phyloP scores from a whole-genome alignment of 92 coral and sea anemone genomes.

The Siderastrea radians region DNA sequence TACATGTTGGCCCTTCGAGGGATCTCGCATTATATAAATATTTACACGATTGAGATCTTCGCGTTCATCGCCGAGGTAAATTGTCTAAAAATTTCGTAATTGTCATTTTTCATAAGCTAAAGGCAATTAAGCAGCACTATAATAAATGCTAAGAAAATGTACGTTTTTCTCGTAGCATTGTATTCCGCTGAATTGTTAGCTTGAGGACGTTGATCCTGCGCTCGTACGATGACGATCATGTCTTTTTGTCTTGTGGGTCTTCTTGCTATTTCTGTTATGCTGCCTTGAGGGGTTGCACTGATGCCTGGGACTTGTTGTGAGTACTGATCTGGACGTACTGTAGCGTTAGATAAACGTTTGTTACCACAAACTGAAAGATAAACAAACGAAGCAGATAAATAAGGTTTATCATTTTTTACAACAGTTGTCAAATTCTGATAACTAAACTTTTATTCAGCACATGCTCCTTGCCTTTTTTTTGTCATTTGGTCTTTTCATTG shows the following conservation, averaged over 20 bases:
- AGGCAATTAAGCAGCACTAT: neutral
- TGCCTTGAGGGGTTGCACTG: neutral
- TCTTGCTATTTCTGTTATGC: neutral
- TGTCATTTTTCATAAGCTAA: neutral
- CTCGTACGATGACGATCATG: constrained; percentile 43
- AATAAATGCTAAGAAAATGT: neutral
- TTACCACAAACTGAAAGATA: constrained; percentile 33
- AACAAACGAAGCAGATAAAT: neutral
- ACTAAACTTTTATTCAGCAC: neutral
- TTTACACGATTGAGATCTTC: neutral
- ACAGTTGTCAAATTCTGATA: neutral
- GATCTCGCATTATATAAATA: neutral
- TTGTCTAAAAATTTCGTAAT: neutral
- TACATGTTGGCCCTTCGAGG: neutral
- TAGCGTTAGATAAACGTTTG: neutral
- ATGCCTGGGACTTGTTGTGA: neutral
- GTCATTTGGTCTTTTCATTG: neutral
- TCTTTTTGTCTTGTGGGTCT: constrained; percentile 41
- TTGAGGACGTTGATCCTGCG: constrained; percentile 11
- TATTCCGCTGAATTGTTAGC: constrained; percentile 7
- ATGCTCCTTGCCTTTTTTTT: neutral
- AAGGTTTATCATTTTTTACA: neutral
- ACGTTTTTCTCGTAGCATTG: neutral
- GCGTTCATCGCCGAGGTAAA: neutral
- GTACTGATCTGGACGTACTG: neutral